These are phyloP conservation scores for Clarias pachynema DNA, from an alignment of 2,797 vertebrate species.

Conservation along the genomic window DNA sequence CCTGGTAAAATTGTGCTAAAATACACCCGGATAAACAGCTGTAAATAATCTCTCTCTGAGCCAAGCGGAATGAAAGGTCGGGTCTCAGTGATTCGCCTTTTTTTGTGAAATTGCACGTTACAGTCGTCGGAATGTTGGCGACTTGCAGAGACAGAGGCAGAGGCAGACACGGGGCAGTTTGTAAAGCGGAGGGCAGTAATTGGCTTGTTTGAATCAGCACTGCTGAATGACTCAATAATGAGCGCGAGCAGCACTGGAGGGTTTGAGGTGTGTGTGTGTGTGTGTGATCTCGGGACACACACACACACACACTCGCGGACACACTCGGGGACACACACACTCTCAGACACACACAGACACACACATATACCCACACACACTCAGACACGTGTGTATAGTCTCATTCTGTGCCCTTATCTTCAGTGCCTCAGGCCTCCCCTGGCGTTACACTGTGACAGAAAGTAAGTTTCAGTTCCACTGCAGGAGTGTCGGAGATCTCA, in stretches of 20 bases:
- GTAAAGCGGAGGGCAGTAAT: slow-evolving; percentile 9
- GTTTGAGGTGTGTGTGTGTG: no score
- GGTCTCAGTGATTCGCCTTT: not conserved
- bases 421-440: not conserved
- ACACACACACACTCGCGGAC: no score
- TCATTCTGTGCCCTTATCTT: not conserved
- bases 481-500: not conserved
- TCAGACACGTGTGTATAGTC: not conserved
- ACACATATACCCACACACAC: not conserved
- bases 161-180: not conserved
- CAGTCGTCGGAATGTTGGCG: not conserved
- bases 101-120: not conserved
- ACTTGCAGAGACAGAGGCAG: not conserved
- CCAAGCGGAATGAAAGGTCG: not conserved
- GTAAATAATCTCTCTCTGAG: not conserved
- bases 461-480: not conserved
- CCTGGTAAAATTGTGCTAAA: not conserved
- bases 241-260: slow-evolving; percentile 2
- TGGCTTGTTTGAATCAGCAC: not conserved
- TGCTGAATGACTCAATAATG: slow-evolving; percentile 29
- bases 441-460: not conserved
- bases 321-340: no score
- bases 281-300: no score
- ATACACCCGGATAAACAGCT: not conserved
- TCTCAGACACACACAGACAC: not conserved